Percentiles rank a stretch among this genome's conserved stretches.
These are phyloP conservation scores for Reticulitermes speratus DNA, from an alignment of 1,140 invertebrate species.

Conservation along the genomic window DNA sequence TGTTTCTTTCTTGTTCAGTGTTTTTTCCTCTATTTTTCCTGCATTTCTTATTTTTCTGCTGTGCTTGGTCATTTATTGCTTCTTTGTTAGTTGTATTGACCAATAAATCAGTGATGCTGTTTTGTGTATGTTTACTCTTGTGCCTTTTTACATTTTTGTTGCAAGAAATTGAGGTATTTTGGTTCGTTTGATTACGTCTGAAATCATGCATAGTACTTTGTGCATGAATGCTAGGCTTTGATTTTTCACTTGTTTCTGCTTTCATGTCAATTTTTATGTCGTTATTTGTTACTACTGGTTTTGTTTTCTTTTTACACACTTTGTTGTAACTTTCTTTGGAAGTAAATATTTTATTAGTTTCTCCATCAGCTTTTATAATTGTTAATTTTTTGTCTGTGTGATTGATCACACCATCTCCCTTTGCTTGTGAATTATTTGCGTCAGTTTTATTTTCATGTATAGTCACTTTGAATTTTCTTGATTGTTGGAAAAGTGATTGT, in stretches of 20 bases:
- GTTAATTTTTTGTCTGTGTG: not conserved
- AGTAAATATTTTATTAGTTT: not conserved
- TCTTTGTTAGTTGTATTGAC: too few relatives aligned
- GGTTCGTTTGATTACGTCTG: too few relatives aligned
- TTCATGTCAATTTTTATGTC: not conserved
- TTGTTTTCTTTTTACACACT: not conserved
- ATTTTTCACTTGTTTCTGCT: not conserved
- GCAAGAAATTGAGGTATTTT: too few relatives aligned
- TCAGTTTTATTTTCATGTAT: not conserved
- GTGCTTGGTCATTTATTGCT: not conserved
- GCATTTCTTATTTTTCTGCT: not conserved
- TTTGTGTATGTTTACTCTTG: too few relatives aligned
- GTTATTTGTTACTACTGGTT: not conserved
- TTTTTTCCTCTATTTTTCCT: not conserved
- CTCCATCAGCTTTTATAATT: not conserved
- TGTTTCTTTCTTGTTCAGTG: not conserved
- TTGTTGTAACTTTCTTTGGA: not conserved
- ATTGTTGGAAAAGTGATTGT: not conserved
- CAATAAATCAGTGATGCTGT: too few relatives aligned
- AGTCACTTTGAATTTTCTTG: not conserved
- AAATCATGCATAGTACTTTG: too few relatives aligned
- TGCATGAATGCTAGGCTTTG: not conserved
- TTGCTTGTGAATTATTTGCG: not conserved
- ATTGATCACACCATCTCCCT: not conserved
- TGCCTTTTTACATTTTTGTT: too few relatives aligned